A percentile compares a stretch with the other conserved stretches of the same genome.
Conservation (phyloP, 2,113 vertebrate species). For the Cinclus cinclus region DNA sequence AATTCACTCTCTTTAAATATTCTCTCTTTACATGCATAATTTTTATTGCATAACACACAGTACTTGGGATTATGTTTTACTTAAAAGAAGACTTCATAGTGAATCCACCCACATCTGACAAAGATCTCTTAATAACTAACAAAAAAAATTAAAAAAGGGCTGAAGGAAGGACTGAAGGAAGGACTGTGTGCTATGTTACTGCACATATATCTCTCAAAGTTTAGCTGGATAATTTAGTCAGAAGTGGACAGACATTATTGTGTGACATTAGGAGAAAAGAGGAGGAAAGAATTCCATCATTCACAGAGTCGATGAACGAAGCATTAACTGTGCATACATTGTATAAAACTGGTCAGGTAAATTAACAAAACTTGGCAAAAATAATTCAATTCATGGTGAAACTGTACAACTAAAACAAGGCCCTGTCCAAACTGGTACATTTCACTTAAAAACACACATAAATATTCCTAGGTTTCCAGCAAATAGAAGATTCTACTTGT, state of each 20-base stretch:
- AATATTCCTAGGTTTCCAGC: constrained; percentile 1
- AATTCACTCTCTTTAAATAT: neutral
- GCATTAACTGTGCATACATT: neutral
- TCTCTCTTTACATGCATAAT: accelerated
- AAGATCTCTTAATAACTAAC: neutral
- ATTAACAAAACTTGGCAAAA: constrained; percentile 34
- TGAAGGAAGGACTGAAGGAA: neutral
- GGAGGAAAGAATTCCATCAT: neutral
- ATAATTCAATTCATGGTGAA: neutral
- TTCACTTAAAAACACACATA: neutral
- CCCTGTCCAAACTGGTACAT: neutral
- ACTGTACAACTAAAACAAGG: neutral
- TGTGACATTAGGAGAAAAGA: neutral
- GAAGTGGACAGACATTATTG: neutral
- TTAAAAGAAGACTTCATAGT: neutral
- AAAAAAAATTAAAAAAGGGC: neutral
- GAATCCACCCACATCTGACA: neutral
- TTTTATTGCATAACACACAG: neutral
- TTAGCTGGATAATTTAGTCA: neutral
- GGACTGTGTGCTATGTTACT: neutral
- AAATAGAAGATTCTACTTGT: constrained; percentile 3
- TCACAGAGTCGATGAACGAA: neutral
- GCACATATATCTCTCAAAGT: neutral
- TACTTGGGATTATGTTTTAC: neutral
- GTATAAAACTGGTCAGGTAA: neutral